Evolutionary conservation across 2,797 vertebrate genomes (phyloP).

Genomic region (Hippocampus kuda): DNA sequence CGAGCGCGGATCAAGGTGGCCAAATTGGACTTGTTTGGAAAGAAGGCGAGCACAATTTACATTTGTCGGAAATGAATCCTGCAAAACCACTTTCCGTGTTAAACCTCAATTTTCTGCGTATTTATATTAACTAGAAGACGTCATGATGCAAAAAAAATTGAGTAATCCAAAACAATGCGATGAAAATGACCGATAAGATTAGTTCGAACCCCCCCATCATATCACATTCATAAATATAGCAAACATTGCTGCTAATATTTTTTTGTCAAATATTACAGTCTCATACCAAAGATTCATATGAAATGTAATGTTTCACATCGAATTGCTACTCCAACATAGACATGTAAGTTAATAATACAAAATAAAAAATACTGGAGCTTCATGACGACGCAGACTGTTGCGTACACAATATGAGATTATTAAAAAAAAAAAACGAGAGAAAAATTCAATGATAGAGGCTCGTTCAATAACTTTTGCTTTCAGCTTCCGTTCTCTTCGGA

Average conservation of each 20-base stretch:
- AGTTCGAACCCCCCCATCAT: too few species aligned
- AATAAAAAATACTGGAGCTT: background rate
- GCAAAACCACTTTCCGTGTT: background rate
- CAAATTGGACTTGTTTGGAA: background rate
- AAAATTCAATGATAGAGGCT: constrained; percentile 38
- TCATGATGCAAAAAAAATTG: too few species aligned
- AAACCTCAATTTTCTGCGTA: background rate
- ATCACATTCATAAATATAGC: too few species aligned
- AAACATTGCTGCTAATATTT: too few species aligned
- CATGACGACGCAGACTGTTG: background rate
- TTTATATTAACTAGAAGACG: too few species aligned
- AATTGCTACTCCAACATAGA: background rate
- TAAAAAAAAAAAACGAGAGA: constrained; percentile 38
- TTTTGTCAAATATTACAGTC: background rate
- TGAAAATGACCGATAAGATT: too few species aligned
- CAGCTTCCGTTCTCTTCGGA: constrained; percentile 54
- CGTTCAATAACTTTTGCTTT: constrained; percentile 46
- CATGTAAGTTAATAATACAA: background rate
- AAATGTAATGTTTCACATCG: background rate
- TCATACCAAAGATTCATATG: background rate
- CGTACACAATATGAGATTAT: constrained; percentile 21
- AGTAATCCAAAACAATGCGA: too few species aligned
- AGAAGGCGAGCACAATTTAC: background rate
- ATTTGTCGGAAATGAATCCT: background rate
- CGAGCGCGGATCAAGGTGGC: background rate